Conservation (phyloP, 1,140 invertebrate genomes). For the Cydia amplana region DNA sequence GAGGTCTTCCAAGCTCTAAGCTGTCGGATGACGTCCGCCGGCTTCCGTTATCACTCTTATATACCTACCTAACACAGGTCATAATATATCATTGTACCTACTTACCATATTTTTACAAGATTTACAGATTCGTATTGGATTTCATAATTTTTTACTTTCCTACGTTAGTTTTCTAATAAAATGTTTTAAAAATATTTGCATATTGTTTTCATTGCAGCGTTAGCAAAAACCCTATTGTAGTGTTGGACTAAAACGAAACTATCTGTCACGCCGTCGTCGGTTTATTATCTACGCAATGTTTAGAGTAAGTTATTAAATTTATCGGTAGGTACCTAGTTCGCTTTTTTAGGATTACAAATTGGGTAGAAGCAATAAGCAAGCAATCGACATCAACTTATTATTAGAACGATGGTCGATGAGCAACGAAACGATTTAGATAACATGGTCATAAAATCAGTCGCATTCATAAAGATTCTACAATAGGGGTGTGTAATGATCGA, state of each 20-base stretch:
- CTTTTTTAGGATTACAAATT: too few species aligned
- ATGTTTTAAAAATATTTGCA: conserved; percentile 71
- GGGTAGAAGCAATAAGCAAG: too few species aligned
- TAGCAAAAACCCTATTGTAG: neutral
- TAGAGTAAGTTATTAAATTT: too few species aligned
- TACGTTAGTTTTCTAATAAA: conserved; percentile 78
- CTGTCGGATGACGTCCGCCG: conserved; percentile 33
- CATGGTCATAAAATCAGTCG: too few species aligned
- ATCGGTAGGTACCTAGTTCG: too few species aligned
- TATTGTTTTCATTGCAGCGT: conserved; percentile 45
- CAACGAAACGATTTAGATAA: too few species aligned
- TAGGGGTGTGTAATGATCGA: too few species aligned
- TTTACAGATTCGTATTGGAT: conserved; percentile 75
- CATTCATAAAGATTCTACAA: too few species aligned
- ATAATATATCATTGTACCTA: conserved; percentile 50
- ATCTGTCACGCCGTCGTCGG: neutral
- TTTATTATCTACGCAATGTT: too few species aligned
- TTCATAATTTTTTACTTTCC: conserved; percentile 78
- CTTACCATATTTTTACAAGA: conserved; percentile 73
- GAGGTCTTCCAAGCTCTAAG: conserved; percentile 51
- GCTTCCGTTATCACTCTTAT: conserved; percentile 51
- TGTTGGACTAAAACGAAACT: neutral
- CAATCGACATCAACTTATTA: too few species aligned
- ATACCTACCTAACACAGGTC: conserved; percentile 52
- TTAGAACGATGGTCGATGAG: too few species aligned